A percentile compares a stretch with the other conserved stretches of the same genome.
These are phyloP conservation scores for Mus pahari DNA, from an alignment of 2,113 vertebrate species.

Conservation along the genomic window DNA sequence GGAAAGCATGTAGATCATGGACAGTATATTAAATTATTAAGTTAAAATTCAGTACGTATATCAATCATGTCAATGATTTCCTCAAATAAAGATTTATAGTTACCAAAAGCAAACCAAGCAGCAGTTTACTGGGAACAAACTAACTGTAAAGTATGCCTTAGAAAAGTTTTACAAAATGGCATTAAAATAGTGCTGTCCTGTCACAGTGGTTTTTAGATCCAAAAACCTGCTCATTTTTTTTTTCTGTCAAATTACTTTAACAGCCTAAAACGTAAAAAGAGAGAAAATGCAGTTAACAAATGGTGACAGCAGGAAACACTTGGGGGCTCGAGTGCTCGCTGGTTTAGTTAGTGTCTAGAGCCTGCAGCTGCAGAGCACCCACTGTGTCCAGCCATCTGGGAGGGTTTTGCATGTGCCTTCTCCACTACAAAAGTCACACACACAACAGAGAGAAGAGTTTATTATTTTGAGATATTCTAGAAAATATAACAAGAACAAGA, in stretches of 20 bases:
- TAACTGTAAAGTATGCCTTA: slow-evolving; percentile 86
- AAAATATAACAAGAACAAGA: slow-evolving; percentile 91
- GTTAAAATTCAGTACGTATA: slow-evolving; percentile 79
- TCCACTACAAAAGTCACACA: slow-evolving; percentile 99
- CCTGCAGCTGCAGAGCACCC: slow-evolving; percentile 98
- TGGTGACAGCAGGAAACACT: slow-evolving; percentile 95
- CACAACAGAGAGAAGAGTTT: slow-evolving; percentile 99
- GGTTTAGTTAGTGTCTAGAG: slow-evolving; percentile 98
- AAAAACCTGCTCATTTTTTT: slow-evolving; percentile 90
- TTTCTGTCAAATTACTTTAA: slow-evolving; percentile 90
- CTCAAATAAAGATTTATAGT: slow-evolving; percentile 74
- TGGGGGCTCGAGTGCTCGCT: slow-evolving; percentile 95
- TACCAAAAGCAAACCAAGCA: slow-evolving; percentile 85
- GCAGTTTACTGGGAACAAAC: slow-evolving; percentile 85
- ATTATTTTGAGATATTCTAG: slow-evolving; percentile 95
- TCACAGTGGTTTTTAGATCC: slow-evolving; percentile 88
- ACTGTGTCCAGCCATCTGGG: slow-evolving; percentile 98
- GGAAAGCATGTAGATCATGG: slow-evolving; percentile 73
- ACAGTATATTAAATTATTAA: slow-evolving; percentile 65
- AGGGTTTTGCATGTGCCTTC: slow-evolving; percentile 99
- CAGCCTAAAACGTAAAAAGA: slow-evolving; percentile 94
- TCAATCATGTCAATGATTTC: slow-evolving; percentile 74
- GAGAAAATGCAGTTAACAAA: slow-evolving; percentile 92
- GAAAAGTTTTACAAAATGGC: slow-evolving; percentile 87
- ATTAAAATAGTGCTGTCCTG: slow-evolving; percentile 88